Base-by-base conservation (phyloP, 2,113 vertebrate species). In the Actenoides hombroni region DNA sequence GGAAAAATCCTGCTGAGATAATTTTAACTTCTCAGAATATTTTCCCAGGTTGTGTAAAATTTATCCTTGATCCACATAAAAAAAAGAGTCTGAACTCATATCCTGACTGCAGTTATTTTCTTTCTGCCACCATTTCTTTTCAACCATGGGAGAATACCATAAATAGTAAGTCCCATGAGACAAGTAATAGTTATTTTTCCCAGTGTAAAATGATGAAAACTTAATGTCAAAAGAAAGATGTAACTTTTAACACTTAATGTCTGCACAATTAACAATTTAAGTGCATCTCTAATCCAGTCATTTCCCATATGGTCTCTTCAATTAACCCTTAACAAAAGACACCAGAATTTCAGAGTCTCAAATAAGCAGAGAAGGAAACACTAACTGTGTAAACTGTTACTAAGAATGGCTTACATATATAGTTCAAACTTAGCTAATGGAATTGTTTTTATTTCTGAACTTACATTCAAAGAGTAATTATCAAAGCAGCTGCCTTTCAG, bases 271-370 rank as follows among this genome's bases (percentile, higher is more conserved):
- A 90, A 49, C 5, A 54, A 31, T 63, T 87, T 91, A 92, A 96
- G 92, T 80, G 29, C 64, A 80, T 77, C 46, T 93, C 59, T 92
- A 83, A 82, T 94, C 85, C 37, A 74, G 64, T 83, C 20, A 90
- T 95, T 90, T 94, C 75, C 87, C 90, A 59, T 51, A 33, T 77
- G 90, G 10, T 44, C n/a, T 83, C 9, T 63, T 95, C 68, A 93
- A 93, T 95, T 97, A 95, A 90, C 92, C 86, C 92, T 86, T 90
- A 93, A 65, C 25, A 53, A 79, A 91, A 51, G 46, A 70, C 40
- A 86, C 11, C 46, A 83, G 39, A 16, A 42, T 54, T 88, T 88
- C 40, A 74, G 29, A 77, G 63, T 49, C 68, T 92, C 75, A 85
- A 51, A 89, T 79, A 91, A 94, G 83, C 10, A 83, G 18, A 71